These are phyloP conservation scores for Sapajus apella DNA, from an alignment of 2,113 vertebrate species.

Conservation along the genomic window DNA sequence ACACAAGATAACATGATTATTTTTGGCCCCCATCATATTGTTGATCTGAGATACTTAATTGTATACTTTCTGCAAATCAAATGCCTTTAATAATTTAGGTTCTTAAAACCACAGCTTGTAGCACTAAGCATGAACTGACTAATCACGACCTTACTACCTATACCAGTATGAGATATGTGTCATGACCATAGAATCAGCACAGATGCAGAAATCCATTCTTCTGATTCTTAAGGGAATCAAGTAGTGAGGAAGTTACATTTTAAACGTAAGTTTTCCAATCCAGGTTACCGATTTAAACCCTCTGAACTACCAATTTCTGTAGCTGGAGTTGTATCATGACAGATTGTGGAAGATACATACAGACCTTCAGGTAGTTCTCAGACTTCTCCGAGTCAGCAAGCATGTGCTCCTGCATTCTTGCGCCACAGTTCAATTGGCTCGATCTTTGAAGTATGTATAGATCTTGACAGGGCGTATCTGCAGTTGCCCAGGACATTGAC, in stretches of 20 bases:
- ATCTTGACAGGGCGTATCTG: background rate
- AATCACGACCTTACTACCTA: background rate
- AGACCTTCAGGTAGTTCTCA: background rate
- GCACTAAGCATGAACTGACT: background rate
- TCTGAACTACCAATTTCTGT: background rate
- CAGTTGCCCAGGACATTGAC: no score
- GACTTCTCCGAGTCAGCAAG: background rate
- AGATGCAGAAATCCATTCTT: background rate
- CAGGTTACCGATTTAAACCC: background rate
- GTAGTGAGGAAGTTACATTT: background rate
- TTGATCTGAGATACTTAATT: background rate
- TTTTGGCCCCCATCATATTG: background rate
- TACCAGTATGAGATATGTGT: background rate
- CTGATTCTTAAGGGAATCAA: background rate
- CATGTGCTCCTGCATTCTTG: background rate
- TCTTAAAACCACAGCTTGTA: background rate
- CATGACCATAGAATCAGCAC: no score
- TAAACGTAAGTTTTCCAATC: background rate
- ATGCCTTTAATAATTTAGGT: background rate
- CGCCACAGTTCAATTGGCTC: no score
- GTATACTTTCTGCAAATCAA: background rate
- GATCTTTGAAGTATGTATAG: accelerated
- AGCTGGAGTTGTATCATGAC: background rate
- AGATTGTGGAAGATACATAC: background rate
- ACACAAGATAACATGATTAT: background rate